These are phyloP conservation scores for Clarias laeviceps DNA, from an alignment of 2,797 vertebrate genomes.

Conservation along the genomic window DNA sequence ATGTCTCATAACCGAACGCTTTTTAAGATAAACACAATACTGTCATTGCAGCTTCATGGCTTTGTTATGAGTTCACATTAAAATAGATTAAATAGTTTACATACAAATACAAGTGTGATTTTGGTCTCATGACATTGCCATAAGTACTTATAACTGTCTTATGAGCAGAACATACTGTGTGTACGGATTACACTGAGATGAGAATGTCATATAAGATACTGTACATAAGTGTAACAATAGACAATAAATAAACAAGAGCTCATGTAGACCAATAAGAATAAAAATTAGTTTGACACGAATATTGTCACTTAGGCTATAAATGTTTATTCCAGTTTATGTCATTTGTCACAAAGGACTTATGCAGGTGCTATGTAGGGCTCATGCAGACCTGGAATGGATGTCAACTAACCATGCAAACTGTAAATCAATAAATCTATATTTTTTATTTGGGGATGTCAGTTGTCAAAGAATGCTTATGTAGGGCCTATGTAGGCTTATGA, in stretches of 20 bases:
- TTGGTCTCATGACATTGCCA: background rate
- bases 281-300: background rate
- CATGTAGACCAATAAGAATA: background rate
- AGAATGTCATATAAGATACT: too few relatives aligned
- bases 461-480: background rate
- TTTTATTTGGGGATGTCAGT: background rate
- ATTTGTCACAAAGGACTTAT: background rate
- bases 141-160: background rate
- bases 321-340: background rate
- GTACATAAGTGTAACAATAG: too few relatives aligned
- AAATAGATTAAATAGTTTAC: background rate
- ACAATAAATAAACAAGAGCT: background rate
- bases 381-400: background rate
- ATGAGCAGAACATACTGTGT: background rate
- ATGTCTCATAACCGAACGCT: background rate
- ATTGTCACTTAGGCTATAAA: background rate
- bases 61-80: background rate
- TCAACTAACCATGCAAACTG: background rate
- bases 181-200: background rate
- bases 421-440: background rate
- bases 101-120: too few relatives aligned
- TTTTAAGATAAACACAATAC: background rate
- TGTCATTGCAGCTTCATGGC: background rate
- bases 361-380: background rate
- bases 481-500: background rate